Evolutionary conservation across 2,888 invertebrate species (phyloP), one percentile per base, ranked within the genome.

Genomic region (Hyppa rectilinea): DNA sequence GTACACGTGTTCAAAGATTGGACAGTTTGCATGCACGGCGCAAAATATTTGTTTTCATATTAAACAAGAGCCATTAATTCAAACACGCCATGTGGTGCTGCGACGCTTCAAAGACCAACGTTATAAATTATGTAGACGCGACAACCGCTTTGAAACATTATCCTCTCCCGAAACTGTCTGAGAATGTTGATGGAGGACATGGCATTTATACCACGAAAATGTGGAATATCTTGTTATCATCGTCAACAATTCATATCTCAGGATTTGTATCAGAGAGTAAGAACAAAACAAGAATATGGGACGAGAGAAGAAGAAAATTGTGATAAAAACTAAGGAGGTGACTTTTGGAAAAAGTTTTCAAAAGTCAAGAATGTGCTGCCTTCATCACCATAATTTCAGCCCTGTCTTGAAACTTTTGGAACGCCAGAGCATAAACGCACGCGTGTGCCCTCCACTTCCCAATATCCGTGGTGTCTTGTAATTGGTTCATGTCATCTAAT

Each of bases 51-150:
- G 79, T 82, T 84, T 82, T 84, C 64, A 71, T 73, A 79, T 78
- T 73, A 82, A 74, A 82, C 83, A 80, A 69, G 58, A 62, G 49
- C 59, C 72, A 81, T 87, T 84, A 84, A 81, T 87, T 72, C 49
- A 76, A 64, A 75, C 71, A 72, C 72, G 77, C 79, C 84, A 84
- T 82, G 66, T 77, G 81, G 82, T 50, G 71, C 38, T 60, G 73
- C 34, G 73, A 69, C 78, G 82, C 69, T 69, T 77, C 59, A 79
- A 74, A 85, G 59, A 78, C 66, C 56, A 75, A 72, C 75, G 59
- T 85, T 71, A 81, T 82, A 76, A 85, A 80, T 79, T 64, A 75
- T 74, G 71, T 59, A 77, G 78, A 82, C 49, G 43, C 45, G 75
- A 75, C 65, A 75, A 71, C 45, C 58, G 69, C 78, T 85, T 75